Evolutionary conservation across 2,113 vertebrate genomes (phyloP).

Genomic region (Tragelaphus imberbis): DNA sequence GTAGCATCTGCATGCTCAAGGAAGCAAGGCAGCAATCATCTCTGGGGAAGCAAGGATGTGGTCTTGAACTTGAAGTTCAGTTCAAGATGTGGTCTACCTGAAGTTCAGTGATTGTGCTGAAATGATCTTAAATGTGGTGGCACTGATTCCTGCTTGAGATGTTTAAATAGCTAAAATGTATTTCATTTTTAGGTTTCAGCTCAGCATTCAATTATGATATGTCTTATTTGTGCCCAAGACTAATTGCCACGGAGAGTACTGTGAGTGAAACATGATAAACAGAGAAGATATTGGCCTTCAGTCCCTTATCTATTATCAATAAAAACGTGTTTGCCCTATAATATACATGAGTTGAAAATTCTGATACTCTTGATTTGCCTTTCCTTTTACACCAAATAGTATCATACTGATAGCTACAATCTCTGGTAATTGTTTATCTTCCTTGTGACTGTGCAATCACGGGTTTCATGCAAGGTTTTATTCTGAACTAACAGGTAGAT

Average conservation of each 20-base stretch:
- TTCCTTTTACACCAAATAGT: background rate
- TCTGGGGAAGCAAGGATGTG: background rate
- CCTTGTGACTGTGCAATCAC: background rate
- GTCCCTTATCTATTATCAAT: background rate
- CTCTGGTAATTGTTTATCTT: background rate
- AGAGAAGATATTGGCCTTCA: background rate
- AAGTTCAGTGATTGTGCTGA: background rate
- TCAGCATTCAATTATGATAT: background rate
- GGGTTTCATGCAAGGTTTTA: background rate
- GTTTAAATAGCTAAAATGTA: background rate
- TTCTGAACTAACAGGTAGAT: background rate
- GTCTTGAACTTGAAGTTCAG: background rate
- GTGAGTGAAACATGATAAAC: background rate
- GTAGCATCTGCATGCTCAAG: background rate
- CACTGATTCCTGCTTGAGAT: background rate
- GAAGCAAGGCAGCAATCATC: background rate
- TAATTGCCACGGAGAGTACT: background rate
- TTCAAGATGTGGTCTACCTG: too few relatives aligned
- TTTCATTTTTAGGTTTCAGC: background rate
- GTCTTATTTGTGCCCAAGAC: background rate
- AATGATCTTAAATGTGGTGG: background rate
- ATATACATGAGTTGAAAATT: background rate
- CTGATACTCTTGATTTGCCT: background rate
- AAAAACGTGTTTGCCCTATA: background rate
- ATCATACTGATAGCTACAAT: background rate